Base-by-base conservation (phyloP, 2,113 vertebrate species). In the Bubo blakistoni region DNA sequence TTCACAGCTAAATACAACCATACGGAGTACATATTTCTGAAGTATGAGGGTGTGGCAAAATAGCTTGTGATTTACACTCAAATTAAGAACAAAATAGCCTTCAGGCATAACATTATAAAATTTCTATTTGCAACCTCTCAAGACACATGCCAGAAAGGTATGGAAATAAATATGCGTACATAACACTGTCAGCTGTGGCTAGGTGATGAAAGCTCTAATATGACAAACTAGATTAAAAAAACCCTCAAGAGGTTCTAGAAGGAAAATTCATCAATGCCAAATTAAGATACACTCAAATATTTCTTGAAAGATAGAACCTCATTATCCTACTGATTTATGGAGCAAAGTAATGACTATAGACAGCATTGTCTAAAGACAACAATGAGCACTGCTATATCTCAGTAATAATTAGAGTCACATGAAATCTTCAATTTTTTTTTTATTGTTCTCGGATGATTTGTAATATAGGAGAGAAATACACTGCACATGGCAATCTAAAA, bases 351-450 rank as follows among this genome's bases (percentile, higher is more conserved):
- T 95, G 87, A 88, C 86, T 94, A 70, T 25, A 83, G 94, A 87
- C 96, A 86, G 93, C 90, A 96, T 91, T 91, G 92, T 97, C 86
- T 95, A 59, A 91, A 77, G 89, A 62, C 84, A 96, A 91, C 89
- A 97, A 93, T 88, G 91, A 97, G 58, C 55, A 2, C 74, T 42
- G 74, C 82, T 92, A 20, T 83, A 94, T 80, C 19, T 54, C 87
- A 78, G 84, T 71, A 93, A 95, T 96, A 96, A 96, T 97, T 96
- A 92, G 91, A 93, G 94, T 90, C 89, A 77, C 74, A 71, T 34
- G 58, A 95, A 94, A 92, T 94, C 73, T 82, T 95, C 34, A 3
- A 7, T 26, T 80, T 74, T 29, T n/a, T 80, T 88, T 70, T 13
- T 79, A 42, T 74, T 58, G 46, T 91, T 89, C 91, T 91, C 54